A percentile compares a stretch with the other conserved stretches of the same genome.
Conservation (phyloP, 2,113 vertebrate species). For the Cricetomys ansorgei region DNA sequence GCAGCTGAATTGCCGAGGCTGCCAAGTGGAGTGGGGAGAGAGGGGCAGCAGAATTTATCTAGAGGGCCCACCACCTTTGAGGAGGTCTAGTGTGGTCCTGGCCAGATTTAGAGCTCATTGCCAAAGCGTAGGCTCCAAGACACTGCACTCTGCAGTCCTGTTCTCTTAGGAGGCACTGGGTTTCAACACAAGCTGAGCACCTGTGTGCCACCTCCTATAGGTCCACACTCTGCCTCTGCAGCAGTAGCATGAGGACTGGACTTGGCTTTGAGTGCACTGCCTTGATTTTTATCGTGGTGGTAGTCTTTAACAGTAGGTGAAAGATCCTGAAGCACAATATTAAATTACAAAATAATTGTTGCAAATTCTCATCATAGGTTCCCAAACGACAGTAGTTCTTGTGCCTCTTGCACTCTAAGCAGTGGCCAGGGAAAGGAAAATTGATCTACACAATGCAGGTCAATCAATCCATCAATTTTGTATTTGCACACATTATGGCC, state of each 20-base stretch:
- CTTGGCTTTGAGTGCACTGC: background rate
- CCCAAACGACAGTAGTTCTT: background rate
- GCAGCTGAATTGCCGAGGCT: background rate
- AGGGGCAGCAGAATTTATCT: background rate
- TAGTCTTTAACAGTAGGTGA: background rate
- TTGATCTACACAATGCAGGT: background rate
- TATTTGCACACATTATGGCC: background rate
- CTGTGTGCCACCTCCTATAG: background rate
- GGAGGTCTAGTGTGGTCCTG: background rate
- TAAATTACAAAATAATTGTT: background rate
- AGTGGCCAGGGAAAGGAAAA: background rate
- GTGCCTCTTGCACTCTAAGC: background rate
- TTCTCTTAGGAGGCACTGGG: background rate
- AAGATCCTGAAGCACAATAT: background rate
- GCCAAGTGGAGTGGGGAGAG: background rate
- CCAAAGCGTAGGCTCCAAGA: background rate
- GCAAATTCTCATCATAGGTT: background rate
- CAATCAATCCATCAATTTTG: background rate
- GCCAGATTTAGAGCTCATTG: background rate
- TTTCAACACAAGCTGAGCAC: background rate
- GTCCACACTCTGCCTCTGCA: background rate
- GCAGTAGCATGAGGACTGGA: background rate
- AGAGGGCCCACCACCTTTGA: accelerated
- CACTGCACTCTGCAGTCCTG: background rate
- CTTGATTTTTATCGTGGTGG: background rate